phyloP scores from a whole-genome alignment of 2,888 invertebrate species.

The Tolmerus cingulatus region DNA sequence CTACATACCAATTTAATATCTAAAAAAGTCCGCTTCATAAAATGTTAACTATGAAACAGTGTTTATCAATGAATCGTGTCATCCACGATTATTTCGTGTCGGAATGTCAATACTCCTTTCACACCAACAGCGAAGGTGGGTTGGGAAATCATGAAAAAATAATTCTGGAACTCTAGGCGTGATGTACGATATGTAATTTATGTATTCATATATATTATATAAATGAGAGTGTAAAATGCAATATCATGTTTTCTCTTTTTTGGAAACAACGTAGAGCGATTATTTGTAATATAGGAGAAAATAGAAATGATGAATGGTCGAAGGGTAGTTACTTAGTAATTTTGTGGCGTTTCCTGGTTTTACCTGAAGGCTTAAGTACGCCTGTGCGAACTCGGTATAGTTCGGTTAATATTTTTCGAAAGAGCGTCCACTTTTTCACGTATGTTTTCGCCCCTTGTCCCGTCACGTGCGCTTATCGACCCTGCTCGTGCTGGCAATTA shows the following conservation, averaged over 20 bases:
- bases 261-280: not conserved
- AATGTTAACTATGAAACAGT: not conserved
- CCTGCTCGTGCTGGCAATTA: slow-evolving; percentile 18
- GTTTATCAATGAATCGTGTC: not conserved
- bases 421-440: not conserved
- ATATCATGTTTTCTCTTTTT: not conserved
- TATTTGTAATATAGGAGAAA: not conserved
- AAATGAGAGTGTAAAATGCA: not conserved
- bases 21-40: not conserved
- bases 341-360: not conserved
- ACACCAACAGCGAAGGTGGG: not conserved
- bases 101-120: not conserved
- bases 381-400: not conserved
- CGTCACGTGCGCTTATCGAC: not conserved
- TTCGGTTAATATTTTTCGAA: not conserved
- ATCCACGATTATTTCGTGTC: not conserved
- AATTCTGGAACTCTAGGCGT: not conserved
- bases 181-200: not conserved
- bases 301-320: not conserved
- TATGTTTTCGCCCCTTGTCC: not conserved
- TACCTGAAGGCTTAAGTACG: not conserved
- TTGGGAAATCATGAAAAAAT: not conserved
- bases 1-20: not conserved
- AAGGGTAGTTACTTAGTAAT: not conserved
- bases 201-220: not conserved